Evolutionary conservation across 2,797 vertebrate species (phyloP).

Genomic region (Pseudomugil gertrudae): DNA sequence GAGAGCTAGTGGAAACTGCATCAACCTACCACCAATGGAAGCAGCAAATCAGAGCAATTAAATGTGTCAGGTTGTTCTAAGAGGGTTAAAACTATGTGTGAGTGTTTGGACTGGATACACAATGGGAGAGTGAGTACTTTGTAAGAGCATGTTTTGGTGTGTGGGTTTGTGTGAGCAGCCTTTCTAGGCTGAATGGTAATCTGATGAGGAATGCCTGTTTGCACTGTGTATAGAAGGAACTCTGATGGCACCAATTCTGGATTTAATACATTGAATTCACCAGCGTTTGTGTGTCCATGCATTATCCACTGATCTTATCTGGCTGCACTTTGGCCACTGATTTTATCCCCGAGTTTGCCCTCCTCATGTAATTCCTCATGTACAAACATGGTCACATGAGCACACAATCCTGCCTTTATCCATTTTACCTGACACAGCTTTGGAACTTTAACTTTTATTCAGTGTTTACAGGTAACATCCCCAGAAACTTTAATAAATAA

Average conservation of each 20-base stretch:
- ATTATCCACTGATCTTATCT: constrained; percentile 34
- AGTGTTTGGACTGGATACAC: constrained; percentile 13
- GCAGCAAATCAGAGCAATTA: constrained; percentile 11
- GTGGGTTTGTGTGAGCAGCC: constrained; percentile 20
- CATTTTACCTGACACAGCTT: not conserved
- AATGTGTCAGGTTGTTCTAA: constrained; percentile 11
- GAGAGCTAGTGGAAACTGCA: not conserved
- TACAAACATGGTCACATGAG: constrained; percentile 19
- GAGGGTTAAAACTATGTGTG: not conserved
- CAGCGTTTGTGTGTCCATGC: not conserved
- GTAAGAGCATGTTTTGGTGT: constrained; percentile 27
- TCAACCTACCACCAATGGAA: not conserved
- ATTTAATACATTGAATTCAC: constrained; percentile 15
- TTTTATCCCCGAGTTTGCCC: not conserved
- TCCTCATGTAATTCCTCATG: constrained; percentile 11
- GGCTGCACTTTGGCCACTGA: constrained; percentile 52
- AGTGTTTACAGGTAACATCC: not conserved
- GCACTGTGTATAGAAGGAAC: constrained; percentile 25
- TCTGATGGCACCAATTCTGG: constrained; percentile 25
- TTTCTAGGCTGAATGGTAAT: constrained; percentile 66
- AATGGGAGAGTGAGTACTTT: constrained; percentile 14
- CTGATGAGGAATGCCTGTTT: constrained; percentile 78
- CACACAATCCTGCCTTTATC: not conserved
- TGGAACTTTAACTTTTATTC: constrained; percentile 4
- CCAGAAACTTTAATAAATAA: constrained; percentile 10